Evolutionary conservation across 2,797 vertebrate genomes (phyloP), one percentile per base, ranked within the genome.

Genomic region (Eremophila alpestris): DNA sequence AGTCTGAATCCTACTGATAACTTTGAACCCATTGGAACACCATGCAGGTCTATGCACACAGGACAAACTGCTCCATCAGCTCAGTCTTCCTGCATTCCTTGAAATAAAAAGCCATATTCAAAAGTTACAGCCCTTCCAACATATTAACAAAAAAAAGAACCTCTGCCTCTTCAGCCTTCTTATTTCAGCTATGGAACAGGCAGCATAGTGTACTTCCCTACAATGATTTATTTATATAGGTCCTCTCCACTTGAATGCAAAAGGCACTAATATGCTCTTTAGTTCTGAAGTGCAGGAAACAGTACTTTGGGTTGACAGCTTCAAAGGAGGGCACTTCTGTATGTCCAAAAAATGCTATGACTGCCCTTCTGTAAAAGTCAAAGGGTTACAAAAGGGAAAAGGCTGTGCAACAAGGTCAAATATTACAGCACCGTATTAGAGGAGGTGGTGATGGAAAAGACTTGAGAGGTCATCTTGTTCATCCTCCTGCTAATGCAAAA

Each of bases 381-480:
- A 93, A 95, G 56, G 75, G 83, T 43, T 58, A 56, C 27, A 67
- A 82, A 91, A 83, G n/a, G 54, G 74, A 95, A 96, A 93, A 79
- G 79, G 36, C 73, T 58, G 82, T 0, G 5, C 93, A 83, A 59
- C 90, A 91, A 94, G 95, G 95, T 96, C 94, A 94, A 92, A 92
- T 69, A 89, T 70, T 93, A 78, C 21, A 46, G 79, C 65, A 94
- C 92, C 13, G 7, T 96, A 95, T 96, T 96, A 97, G 54, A 10
- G 32, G 63, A 91, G 78, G 90, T 65, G 94, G 92, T 78, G 95
- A 95, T 34, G 82, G 94, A 93, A 92, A 93, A 85, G 83, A 90
- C 89, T 94, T 89, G 46, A 94, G 67, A 89, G 69, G 91, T 94
- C 93, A 87, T 89, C 95, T 93, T 83, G 65, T 88, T 95, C 93